Conservation (phyloP, 2,113 vertebrate genomes). For the Actinemys pallida region DNA sequence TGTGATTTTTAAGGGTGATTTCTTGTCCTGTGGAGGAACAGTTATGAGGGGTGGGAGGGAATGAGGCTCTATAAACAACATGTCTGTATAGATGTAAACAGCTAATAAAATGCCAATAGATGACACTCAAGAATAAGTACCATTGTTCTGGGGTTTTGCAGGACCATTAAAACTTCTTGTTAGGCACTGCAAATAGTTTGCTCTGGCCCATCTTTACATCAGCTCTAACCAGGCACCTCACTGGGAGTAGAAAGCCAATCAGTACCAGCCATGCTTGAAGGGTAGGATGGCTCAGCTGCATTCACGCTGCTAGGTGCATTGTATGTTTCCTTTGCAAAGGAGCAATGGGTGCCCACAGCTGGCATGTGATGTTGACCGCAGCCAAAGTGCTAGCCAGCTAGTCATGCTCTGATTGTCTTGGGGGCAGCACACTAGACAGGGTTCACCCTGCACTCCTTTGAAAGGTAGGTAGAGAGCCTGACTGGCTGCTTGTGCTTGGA, state of each 20-base stretch:
- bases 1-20: background rate
- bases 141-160: background rate
- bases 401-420: fast-evolving
- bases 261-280: background rate
- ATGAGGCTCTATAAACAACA: background rate
- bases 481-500: background rate
- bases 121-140: constrained; percentile 50
- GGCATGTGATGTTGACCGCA: background rate
- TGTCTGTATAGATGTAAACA: background rate
- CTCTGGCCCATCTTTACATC: background rate
- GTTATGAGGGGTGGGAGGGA: background rate
- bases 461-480: background rate
- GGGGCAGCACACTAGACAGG: fast-evolving
- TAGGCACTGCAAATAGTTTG: background rate
- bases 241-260: background rate
- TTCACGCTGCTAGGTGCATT: background rate
- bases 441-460: background rate
- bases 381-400: background rate
- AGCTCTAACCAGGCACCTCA: background rate
- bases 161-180: background rate
- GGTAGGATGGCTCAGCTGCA: background rate
- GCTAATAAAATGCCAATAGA: background rate
- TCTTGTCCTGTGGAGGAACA: background rate
- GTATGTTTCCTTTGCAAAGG: fast-evolving
- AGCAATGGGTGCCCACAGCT: fast-evolving